Conservation (phyloP, 2,113 vertebrate species). For the Hylia prasina region DNA sequence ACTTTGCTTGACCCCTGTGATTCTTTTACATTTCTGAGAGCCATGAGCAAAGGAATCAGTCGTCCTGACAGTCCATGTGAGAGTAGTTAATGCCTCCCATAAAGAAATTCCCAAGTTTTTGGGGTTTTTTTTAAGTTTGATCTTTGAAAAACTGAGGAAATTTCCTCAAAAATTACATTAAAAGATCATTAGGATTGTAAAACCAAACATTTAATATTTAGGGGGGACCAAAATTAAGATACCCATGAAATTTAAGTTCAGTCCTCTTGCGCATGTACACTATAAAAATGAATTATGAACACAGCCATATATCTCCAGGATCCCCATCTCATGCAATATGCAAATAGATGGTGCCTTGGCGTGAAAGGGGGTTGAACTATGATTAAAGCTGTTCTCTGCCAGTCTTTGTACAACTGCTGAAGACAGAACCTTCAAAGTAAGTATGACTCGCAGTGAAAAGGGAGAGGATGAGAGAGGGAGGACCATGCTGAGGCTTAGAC, state of each 20-base stretch:
- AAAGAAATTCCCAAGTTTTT: background rate
- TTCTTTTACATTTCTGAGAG: background rate
- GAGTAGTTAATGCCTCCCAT: background rate
- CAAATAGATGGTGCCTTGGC: background rate
- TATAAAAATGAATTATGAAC: background rate
- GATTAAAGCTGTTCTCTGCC: background rate
- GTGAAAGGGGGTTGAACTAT: background rate
- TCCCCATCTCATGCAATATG: background rate
- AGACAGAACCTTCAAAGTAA: background rate
- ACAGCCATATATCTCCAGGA: background rate
- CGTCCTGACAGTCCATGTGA: background rate
- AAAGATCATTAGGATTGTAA: background rate
- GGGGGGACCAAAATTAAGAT: background rate
- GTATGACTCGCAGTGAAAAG: background rate
- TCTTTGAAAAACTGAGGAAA: background rate
- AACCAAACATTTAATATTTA: background rate
- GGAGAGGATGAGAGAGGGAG: background rate
- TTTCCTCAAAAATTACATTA: background rate
- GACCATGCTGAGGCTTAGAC: background rate
- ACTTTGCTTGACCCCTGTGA: background rate
- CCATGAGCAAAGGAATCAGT: background rate
- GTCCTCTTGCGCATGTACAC: background rate
- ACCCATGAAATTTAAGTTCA: background rate
- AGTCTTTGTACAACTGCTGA: background rate
- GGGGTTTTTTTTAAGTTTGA: background rate